Conservation (phyloP, 2,797 vertebrate species). For the Prionace glauca region DNA sequence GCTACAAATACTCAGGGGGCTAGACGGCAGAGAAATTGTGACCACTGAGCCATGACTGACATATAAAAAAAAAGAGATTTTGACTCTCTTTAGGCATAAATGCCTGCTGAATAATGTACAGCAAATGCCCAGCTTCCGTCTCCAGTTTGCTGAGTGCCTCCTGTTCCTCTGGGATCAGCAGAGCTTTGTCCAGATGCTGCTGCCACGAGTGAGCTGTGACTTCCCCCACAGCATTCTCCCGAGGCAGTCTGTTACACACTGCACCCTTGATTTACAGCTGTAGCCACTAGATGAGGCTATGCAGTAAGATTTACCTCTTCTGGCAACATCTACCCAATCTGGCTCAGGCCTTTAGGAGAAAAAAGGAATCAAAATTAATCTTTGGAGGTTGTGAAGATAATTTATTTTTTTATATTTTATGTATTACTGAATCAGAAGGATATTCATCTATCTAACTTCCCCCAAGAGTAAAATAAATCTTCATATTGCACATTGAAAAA, state of each 20-base stretch:
- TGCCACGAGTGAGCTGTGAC: not conserved
- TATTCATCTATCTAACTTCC: conserved; percentile 8
- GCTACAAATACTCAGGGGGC: not conserved
- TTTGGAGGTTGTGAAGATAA: not conserved
- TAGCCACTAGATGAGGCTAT: conserved; percentile 28
- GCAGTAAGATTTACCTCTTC: not conserved
- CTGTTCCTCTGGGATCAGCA: not conserved
- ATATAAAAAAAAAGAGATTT: not conserved
- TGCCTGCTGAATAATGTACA: not conserved
- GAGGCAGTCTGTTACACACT: not conserved
- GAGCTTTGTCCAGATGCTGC: not conserved
- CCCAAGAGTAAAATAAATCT: conserved; percentile 9
- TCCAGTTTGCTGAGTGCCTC: not conserved
- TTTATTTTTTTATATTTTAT: conserved; percentile 31
- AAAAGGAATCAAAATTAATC: conserved; percentile 34
- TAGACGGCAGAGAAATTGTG: not conserved
- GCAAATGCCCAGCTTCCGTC: not conserved
- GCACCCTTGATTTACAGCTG: not conserved
- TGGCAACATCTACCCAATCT: not conserved
- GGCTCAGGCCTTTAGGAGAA: not conserved
- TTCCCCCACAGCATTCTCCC: not conserved
- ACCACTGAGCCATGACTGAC: not conserved
- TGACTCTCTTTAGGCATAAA: not conserved
- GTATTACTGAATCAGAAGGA: conserved; percentile 4
- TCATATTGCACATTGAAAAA: not conserved